Percentiles rank a stretch among this genome's conserved stretches.
Evolutionary conservation across 2,113 vertebrate species (phyloP).

Genomic region (Tachysurus vachellii): DNA sequence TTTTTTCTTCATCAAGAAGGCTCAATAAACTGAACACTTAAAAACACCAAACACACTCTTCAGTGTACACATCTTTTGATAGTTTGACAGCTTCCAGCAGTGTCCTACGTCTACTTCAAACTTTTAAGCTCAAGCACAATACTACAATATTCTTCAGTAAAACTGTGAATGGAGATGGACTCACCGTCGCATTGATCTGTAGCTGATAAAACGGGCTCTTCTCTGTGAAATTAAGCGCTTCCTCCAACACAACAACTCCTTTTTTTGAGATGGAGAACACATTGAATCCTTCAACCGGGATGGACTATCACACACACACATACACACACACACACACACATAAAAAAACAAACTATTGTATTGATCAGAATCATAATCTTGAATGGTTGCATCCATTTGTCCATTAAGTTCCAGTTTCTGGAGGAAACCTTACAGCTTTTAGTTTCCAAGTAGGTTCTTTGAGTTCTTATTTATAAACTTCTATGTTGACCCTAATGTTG

Average conservation of each 20-base stretch:
- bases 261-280: conserved; percentile 68
- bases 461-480: not conserved
- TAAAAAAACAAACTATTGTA: not conserved
- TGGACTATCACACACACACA: conserved; percentile 66
- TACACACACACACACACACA: conserved; percentile 3
- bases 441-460: not conserved
- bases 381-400: not conserved
- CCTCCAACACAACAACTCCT: conserved; percentile 69
- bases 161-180: conserved; percentile 40
- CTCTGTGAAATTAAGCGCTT: conserved; percentile 70
- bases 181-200: conserved; percentile 69
- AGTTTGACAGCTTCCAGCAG: not conserved
- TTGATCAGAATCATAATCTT: not conserved
- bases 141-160: not conserved
- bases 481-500: not conserved
- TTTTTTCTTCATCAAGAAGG: not conserved
- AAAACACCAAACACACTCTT: not conserved
- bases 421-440: not conserved
- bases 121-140: not conserved
- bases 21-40: not conserved
- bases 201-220: conserved; percentile 80
- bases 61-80: not conserved
- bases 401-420: not conserved
- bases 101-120: not conserved
- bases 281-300: conserved; percentile 49